Conservation (phyloP, 2,113 vertebrate genomes). For the Ceratotherium simum region DNA sequence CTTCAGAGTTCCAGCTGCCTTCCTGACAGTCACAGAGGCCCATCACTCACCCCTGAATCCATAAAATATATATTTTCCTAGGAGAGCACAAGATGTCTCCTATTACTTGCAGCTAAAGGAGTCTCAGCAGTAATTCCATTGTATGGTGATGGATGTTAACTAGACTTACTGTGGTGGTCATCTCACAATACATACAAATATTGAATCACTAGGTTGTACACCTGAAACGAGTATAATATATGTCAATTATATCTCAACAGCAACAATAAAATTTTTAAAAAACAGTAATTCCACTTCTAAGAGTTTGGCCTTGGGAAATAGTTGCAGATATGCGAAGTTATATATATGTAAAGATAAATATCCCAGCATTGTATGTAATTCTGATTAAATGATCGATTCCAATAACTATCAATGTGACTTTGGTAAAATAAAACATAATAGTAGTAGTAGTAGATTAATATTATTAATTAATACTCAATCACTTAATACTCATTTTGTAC, state of each 20-base stretch:
- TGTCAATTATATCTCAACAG: not conserved
- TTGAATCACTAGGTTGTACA: not conserved
- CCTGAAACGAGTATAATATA: conserved; percentile 14
- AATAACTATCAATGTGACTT: not conserved
- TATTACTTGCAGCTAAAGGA: not conserved
- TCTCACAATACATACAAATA: not conserved
- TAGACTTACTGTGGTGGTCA: not conserved
- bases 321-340: not conserved
- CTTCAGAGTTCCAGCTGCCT: not conserved
- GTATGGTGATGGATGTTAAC: conserved; percentile 9
- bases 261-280: too few relatives aligned
- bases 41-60: not conserved
- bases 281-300: not conserved
- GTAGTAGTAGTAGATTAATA: not conserved
- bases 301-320: not conserved
- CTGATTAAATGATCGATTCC: not conserved
- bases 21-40: not conserved
- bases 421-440: not conserved
- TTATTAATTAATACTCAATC: not conserved
- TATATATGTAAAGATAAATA: not conserved
- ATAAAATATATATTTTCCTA: not conserved
- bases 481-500: not conserved
- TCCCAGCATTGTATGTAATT: not conserved
- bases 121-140: not conserved
- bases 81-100: not conserved